Evolutionary conservation across 92 coral and sea anemone species (phyloP), one percentile per base, ranked within the genome.

Genomic region (Micromussa lordhowensis): DNA sequence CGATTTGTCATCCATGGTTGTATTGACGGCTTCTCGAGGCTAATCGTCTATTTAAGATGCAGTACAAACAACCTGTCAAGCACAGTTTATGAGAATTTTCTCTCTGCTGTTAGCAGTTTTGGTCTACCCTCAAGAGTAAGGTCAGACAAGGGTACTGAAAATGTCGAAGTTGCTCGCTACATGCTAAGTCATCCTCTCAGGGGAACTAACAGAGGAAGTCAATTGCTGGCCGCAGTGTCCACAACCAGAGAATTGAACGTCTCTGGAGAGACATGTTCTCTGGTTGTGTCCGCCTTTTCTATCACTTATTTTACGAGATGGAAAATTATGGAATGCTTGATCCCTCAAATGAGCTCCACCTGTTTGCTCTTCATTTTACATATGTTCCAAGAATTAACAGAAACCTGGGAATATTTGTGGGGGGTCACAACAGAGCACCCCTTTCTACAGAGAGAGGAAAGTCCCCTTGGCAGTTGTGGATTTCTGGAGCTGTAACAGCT

Each of bases 371-470:
- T 51, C 93, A 91, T 76, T 88, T 85, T 73, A 85, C 80, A 28
- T 91, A n/a, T 88, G 79, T 91, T 73, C 94, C 94, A 91, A 75
- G 94, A 64, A 89, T 91, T 30, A 91, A 91, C 92, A 61, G 83
- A 34, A 89, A 86, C 83, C 87, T 91, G 53, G 91, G 88, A 83
- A 82, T 80, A 74, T 91, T 88, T 88, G 70, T 54, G 31, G 89
- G 58, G 53, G 92, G 88, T 18, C 88, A 79, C 72, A 84, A 91
- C 89, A 91, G 90, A 64, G 89, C 92, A 54, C 92, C 94, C 61
- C 44, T 88, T 5, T 77, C 88, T 49, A 88, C 92, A 54, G 92
- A 91, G 90, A 77, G 87, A 18, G 86, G 91, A 75, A 86, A 77
- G 77, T 40, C 88, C 59, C 94, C 94, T 68, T 79, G 78, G 75